These are phyloP conservation scores for Ostrea denselamellosa DNA, from an alignment of 1,140 invertebrate genomes.

Conservation along the genomic window DNA sequence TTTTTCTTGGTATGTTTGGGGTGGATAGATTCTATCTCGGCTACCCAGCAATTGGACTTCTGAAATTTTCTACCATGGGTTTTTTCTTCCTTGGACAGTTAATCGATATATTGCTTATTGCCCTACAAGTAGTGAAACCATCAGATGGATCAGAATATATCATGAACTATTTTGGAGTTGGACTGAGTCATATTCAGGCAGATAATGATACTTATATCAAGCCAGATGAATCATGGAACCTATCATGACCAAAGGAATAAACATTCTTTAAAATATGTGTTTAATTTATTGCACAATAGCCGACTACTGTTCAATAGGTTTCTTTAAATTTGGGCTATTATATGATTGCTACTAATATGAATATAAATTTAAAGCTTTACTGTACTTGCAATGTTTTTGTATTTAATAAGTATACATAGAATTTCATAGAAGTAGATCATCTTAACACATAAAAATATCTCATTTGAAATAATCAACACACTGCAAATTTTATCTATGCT, in stretches of 20 bases:
- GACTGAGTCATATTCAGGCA: conserved; percentile 88
- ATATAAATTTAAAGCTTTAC: too few species aligned
- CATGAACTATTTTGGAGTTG: conserved; percentile 93
- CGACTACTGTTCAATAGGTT: too few species aligned
- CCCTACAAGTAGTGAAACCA: conserved; percentile 92
- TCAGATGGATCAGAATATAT: conserved; percentile 98
- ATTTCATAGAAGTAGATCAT: too few species aligned
- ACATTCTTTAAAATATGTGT: too few species aligned
- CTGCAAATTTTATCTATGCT: too few species aligned
- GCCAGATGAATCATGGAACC: conserved; percentile 42
- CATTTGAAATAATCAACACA: too few species aligned
- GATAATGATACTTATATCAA: conserved; percentile 83
- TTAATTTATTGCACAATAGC: too few species aligned
- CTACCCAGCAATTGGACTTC: conserved; percentile 93
- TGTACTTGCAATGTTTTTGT: too few species aligned
- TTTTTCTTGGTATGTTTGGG: conserved; percentile 98
- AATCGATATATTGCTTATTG: conserved; percentile 96
- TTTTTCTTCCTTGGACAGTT: conserved; percentile 97
- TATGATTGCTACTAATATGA: too few species aligned
- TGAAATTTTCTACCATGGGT: conserved; percentile 96
- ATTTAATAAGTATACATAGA: too few species aligned
- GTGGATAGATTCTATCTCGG: conserved; percentile 97
- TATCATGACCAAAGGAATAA: neutral
- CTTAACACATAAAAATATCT: too few species aligned
- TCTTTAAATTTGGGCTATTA: too few species aligned